Percentiles rank a stretch among this genome's conserved stretches.
phyloP scores from a whole-genome alignment of 2,113 vertebrate species.

The Ceratotherium simum region DNA sequence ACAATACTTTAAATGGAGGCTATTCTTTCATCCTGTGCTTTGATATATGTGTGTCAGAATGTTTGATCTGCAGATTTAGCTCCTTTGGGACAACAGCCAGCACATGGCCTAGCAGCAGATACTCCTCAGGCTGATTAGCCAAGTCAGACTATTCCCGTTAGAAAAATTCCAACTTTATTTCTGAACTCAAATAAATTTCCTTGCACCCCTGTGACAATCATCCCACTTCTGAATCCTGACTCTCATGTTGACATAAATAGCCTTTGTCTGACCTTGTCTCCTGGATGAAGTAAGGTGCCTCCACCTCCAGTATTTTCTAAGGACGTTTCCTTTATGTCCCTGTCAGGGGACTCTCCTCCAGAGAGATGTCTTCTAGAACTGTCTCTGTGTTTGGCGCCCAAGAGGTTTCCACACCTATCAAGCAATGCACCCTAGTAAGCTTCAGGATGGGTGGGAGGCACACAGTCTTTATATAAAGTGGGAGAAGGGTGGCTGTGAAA shows the following conservation, averaged over 20 bases:
- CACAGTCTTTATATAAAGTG: neutral
- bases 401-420: neutral
- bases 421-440: neutral
- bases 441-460: neutral
- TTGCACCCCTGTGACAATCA: neutral
- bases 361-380: neutral
- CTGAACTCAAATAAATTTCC: neutral
- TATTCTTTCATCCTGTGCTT: neutral
- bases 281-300: neutral
- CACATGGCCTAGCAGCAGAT: neutral
- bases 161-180: constrained; percentile 9
- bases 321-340: neutral
- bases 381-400: neutral
- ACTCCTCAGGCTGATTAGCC: neutral
- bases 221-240: neutral
- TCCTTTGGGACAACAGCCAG: too few relatives aligned
- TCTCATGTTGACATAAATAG: neutral
- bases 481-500: neutral
- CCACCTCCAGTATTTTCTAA: neutral
- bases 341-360: neutral
- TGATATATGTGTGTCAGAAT: neutral
- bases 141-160: neutral
- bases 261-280: neutral
- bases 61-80: neutral
- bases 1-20: neutral